These are phyloP conservation scores for Halcyon badia DNA, from an alignment of 2,797 vertebrate species.

Conservation along the genomic window DNA sequence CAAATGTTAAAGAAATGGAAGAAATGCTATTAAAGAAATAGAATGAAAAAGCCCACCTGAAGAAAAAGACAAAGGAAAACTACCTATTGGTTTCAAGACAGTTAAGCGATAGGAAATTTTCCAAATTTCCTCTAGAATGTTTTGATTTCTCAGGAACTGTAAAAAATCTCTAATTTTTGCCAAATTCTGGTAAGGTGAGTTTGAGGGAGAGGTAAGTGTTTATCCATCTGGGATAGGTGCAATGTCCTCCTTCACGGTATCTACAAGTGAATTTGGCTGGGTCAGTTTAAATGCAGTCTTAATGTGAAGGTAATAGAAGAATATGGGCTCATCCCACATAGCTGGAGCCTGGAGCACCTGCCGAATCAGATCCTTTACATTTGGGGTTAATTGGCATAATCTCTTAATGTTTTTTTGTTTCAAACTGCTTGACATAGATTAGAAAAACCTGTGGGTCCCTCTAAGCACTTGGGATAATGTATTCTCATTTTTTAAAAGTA, in stretches of 20 bases:
- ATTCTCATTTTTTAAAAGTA: conserved; percentile 31
- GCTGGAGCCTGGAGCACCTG: background rate
- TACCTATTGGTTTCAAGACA: background rate
- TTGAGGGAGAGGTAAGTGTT: background rate
- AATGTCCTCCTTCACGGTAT: background rate
- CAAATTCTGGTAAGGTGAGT: background rate
- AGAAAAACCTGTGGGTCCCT: background rate
- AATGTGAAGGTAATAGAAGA: background rate
- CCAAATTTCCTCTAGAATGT: background rate
- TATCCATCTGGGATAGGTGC: background rate
- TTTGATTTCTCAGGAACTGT: background rate
- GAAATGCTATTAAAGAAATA: background rate
- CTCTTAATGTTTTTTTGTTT: conserved; percentile 1
- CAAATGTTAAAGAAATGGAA: background rate
- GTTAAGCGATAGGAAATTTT: background rate
- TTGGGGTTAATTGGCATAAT: background rate
- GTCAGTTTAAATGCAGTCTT: background rate
- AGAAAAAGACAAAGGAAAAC: background rate
- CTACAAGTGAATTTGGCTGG: background rate
- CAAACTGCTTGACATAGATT: background rate
- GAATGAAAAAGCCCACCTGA: background rate
- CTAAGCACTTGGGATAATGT: background rate
- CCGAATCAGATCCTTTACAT: background rate
- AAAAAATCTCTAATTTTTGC: background rate
- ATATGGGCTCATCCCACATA: background rate